Conservation (phyloP, 2,888 invertebrate genomes). For the Drosophila colorata region DNA sequence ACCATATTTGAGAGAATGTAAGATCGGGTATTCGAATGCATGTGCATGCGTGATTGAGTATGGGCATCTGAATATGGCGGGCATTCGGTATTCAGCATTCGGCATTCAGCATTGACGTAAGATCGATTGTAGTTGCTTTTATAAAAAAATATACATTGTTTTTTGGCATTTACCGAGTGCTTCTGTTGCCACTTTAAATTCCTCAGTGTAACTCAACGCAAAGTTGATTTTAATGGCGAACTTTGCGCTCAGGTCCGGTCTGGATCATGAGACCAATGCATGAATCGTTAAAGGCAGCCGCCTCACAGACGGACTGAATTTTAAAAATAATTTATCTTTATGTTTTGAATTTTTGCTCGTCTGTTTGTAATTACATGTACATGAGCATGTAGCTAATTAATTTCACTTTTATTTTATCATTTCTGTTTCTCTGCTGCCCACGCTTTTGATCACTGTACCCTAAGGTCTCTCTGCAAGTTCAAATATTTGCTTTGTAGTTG, state of each 20-base stretch:
- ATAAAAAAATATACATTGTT: conserved; percentile 22
- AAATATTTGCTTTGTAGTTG: conserved; percentile 75
- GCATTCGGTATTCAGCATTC: conserved; percentile 15
- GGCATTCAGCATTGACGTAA: conserved; percentile 60
- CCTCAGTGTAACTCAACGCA: conserved; percentile 42
- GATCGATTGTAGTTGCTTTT: conserved; percentile 57
- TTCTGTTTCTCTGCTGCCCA: conserved; percentile 26
- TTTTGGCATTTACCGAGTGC: conserved; percentile 44
- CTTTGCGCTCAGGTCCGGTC: conserved; percentile 30
- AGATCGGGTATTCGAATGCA: conserved; percentile 19
- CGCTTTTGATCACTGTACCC: conserved; percentile 60
- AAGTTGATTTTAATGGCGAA: conserved; percentile 50
- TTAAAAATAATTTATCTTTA: conserved; percentile 43
- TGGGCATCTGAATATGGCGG: conserved; percentile 44
- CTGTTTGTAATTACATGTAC: conserved; percentile 74
- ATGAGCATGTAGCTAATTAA: conserved; percentile 69
- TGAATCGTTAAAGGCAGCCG: conserved; percentile 33
- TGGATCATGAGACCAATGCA: conserved; percentile 12
- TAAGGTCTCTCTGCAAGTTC: conserved; percentile 72
- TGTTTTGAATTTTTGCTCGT: conserved; percentile 65
- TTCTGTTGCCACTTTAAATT: conserved; percentile 65
- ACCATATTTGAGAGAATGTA: conserved; percentile 40
- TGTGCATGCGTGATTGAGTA: conserved; percentile 36
- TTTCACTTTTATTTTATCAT: conserved; percentile 56
- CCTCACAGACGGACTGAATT: conserved; percentile 13